A percentile compares a stretch with the other conserved stretches of the same genome.
Conservation (phyloP, 2,797 vertebrate species). For the Pseudochromis fuscus region DNA sequence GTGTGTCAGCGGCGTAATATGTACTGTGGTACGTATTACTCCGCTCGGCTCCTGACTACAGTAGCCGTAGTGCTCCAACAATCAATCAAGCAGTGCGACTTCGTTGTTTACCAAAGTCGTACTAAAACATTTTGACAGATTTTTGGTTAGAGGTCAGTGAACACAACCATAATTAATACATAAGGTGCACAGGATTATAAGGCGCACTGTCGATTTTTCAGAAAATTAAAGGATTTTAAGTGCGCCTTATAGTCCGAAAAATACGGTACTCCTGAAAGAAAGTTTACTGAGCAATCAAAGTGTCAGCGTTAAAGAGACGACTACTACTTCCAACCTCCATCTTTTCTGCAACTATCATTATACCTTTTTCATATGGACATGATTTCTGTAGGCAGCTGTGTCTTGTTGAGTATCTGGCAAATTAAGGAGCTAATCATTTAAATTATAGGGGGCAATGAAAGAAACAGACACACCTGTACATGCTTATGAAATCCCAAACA, state of each 20-base stretch:
- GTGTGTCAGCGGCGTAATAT: too few species aligned
- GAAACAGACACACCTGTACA: slow-evolving; percentile 12
- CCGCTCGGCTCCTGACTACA: too few species aligned
- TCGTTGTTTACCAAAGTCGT: too few species aligned
- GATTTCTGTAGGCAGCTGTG: slow-evolving; percentile 6
- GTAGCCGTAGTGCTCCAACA: too few species aligned
- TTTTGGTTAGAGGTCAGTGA: too few species aligned
- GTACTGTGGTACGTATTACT: too few species aligned
- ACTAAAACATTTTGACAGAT: too few species aligned
- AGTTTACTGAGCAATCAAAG: background rate
- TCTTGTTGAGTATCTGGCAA: slow-evolving; percentile 4
- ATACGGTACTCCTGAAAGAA: background rate
- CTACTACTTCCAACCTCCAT: slow-evolving; percentile 1
- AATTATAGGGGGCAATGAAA: slow-evolving; percentile 5
- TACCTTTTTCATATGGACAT: background rate
- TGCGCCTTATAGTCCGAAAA: background rate
- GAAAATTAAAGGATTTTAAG: background rate
- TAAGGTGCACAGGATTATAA: too few species aligned
- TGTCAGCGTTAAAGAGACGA: background rate
- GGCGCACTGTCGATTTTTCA: background rate
- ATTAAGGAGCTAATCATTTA: slow-evolving; percentile 22
- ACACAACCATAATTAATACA: too few species aligned
- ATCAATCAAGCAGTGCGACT: too few species aligned
- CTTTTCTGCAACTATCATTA: background rate
- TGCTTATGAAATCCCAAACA: slow-evolving; percentile 6